A percentile compares a stretch with the other conserved stretches of the same genome.
These are phyloP conservation scores for Tetragnatha montana DNA, from an alignment of 2,888 invertebrate genomes.

Conservation along the genomic window DNA sequence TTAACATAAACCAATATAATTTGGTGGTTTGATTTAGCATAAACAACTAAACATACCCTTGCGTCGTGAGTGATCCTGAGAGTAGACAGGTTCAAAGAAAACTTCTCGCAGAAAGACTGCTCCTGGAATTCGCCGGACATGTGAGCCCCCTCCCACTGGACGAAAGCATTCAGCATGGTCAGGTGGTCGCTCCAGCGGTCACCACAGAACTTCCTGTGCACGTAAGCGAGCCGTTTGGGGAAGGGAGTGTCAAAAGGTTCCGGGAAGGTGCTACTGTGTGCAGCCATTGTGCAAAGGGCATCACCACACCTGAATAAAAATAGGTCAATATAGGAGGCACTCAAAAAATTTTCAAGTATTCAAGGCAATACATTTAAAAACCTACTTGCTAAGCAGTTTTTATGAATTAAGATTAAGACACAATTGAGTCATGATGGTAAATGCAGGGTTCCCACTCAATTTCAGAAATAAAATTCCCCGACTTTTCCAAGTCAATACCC, in stretches of 20 bases:
- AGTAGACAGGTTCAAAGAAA: conserved; percentile 91
- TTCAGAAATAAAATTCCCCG: no score
- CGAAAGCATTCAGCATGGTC: conserved; percentile 93
- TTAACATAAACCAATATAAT: no score
- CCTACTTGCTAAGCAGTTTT: no score
- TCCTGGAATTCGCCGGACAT: conserved; percentile 81
- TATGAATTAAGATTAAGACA: no score
- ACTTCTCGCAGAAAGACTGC: conserved; percentile 90
- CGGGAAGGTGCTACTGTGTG: conserved; percentile 95
- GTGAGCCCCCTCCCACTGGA: conserved; percentile 80
- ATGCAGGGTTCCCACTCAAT: no score
- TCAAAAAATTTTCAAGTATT: no score
- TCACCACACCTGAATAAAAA: conserved; percentile 84
- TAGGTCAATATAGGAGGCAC: not conserved
- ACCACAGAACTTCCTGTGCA: conserved; percentile 91
- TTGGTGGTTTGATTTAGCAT: no score
- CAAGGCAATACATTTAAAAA: no score
- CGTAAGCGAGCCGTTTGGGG: conserved; percentile 84
- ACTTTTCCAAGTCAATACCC: no score
- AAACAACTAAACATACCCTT: conserved; percentile 78
- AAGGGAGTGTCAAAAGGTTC: conserved; percentile 87
- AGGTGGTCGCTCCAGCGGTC: conserved; percentile 94
- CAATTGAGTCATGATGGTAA: no score
- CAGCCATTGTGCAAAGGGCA: conserved; percentile 93
- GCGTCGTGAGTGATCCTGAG: conserved; percentile 94